Evolutionary conservation across 2,888 invertebrate genomes (phyloP).

Genomic region (Phalera bucephala): DNA sequence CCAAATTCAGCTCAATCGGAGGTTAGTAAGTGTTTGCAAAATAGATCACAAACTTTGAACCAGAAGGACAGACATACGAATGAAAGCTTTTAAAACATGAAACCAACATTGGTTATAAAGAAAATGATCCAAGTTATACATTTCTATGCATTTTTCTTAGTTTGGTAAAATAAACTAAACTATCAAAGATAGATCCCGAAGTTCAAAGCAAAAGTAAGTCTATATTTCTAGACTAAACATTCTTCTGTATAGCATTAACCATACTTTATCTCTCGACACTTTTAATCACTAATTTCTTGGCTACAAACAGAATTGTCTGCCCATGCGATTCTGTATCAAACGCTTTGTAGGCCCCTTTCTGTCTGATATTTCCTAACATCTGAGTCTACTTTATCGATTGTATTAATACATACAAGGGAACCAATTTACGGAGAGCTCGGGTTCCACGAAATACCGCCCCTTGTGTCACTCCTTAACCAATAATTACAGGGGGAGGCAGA

Average conservation of each 20-base stretch:
- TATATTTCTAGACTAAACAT: too few relatives aligned
- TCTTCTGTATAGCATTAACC: background rate
- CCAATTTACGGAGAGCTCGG: slow-evolving; percentile 45
- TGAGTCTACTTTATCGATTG: slow-evolving; percentile 78
- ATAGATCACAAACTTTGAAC: too few relatives aligned
- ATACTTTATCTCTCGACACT: background rate
- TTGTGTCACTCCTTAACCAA: slow-evolving; percentile 10
- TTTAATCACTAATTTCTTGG: background rate
- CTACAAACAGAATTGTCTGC: slow-evolving; percentile 33
- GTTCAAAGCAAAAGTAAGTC: too few relatives aligned
- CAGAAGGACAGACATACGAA: too few relatives aligned
- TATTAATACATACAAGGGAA: slow-evolving; percentile 56
- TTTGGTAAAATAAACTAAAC: too few relatives aligned
- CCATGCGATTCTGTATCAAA: slow-evolving; percentile 41
- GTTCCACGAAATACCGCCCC: slow-evolving; percentile 46
- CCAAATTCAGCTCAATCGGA: too few relatives aligned
- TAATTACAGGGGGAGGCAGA: slow-evolving; percentile 39
- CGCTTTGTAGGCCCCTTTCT: slow-evolving; percentile 55
- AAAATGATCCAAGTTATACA: too few relatives aligned
- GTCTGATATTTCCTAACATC: slow-evolving; percentile 76
- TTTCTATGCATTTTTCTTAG: too few relatives aligned
- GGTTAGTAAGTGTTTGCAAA: too few relatives aligned
- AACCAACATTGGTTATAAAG: too few relatives aligned
- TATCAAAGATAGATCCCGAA: too few relatives aligned
- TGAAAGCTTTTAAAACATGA: too few relatives aligned